A percentile compares a stretch with the other conserved stretches of the same genome.
phyloP scores from a whole-genome alignment of 2,797 vertebrate species.

The Pelobates cultripes region DNA sequence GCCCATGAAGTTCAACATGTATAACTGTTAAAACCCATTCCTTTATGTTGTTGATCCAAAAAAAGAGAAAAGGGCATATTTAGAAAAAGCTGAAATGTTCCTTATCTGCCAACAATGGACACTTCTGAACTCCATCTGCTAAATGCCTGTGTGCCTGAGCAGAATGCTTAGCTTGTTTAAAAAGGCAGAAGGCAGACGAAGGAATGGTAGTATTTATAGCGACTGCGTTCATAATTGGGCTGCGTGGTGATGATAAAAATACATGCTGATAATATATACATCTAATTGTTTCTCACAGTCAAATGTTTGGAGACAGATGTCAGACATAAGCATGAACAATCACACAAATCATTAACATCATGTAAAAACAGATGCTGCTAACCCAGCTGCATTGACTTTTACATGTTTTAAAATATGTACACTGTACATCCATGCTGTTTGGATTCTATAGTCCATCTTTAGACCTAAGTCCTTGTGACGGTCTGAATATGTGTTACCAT shows the following conservation, averaged over 20 bases:
- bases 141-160: not conserved
- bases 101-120: not conserved
- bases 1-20: no score
- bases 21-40: no score
- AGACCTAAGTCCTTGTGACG: no score
- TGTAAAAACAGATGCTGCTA: conserved; percentile 14
- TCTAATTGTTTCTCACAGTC: conserved; percentile 21
- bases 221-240: not conserved
- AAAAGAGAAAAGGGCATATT: not conserved
- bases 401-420: not conserved
- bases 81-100: not conserved
- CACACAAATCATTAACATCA: conserved; percentile 10
- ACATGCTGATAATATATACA: conserved; percentile 18
- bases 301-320: conserved; percentile 35
- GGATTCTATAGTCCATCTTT: not conserved
- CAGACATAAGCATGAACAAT: not conserved
- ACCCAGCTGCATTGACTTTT: not conserved
- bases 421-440: no score
- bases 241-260: conserved; percentile 1
- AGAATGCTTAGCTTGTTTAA: not conserved
- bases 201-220: conserved; percentile 12
- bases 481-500: no score
- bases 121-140: not conserved
- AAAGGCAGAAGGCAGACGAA: not conserved
- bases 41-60: no score